phyloP scores from a whole-genome alignment of 2,888 invertebrate genomes.

The Agonopterix subpropinquella region DNA sequence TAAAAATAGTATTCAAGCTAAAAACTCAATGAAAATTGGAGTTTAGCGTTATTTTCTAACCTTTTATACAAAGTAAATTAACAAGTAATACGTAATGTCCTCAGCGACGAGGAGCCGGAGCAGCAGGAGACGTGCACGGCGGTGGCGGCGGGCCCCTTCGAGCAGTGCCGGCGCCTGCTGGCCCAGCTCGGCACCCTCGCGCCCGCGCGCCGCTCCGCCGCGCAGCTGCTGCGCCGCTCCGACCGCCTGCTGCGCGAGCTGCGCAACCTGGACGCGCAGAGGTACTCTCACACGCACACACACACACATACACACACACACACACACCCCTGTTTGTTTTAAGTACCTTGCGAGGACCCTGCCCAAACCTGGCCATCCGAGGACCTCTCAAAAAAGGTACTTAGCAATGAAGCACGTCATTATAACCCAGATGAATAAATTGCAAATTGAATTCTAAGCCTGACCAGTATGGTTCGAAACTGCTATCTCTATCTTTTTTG shows the following conservation, averaged over 20 bases:
- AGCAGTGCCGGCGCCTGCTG: slow-evolving; percentile 90
- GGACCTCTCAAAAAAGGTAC: too few species aligned
- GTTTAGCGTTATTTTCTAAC: too few species aligned
- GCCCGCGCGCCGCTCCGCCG: slow-evolving; percentile 89
- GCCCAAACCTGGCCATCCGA: too few species aligned
- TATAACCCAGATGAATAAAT: too few species aligned
- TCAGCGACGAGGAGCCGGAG: slow-evolving; percentile 61
- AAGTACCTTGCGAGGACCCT: too few species aligned
- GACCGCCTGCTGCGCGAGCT: slow-evolving; percentile 93
- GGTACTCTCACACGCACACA: slow-evolving; percentile 40
- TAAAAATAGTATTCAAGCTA: too few species aligned
- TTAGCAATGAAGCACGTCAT: too few species aligned
- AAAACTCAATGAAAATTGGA: too few species aligned
- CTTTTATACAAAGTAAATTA: not conserved
- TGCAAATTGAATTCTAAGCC: too few species aligned
- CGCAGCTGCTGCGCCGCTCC: slow-evolving; percentile 90
- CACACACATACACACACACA: not conserved
- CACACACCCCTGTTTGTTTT: too few species aligned
- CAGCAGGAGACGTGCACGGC: slow-evolving; percentile 18
- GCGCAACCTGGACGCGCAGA: slow-evolving; percentile 93
- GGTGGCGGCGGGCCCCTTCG: slow-evolving; percentile 78
- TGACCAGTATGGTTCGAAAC: too few species aligned
- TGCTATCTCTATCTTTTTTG: too few species aligned
- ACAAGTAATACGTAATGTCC: not conserved
- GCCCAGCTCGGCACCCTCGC: slow-evolving; percentile 93